Evolutionary conservation across 2,888 invertebrate genomes (phyloP).

Genomic region (Dioctria linearis): DNA sequence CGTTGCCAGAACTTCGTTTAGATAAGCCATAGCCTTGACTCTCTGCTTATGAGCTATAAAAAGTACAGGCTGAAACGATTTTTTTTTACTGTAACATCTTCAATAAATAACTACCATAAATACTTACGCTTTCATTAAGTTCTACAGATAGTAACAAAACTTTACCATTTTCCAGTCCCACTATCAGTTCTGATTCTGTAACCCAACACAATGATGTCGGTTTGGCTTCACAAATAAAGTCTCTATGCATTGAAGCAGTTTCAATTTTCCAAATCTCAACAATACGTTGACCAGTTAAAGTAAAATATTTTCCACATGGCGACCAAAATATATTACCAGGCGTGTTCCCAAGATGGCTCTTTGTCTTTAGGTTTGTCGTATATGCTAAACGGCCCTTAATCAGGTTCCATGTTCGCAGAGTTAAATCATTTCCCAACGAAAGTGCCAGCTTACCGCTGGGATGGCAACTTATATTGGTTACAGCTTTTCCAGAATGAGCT

Average conservation of each 20-base stretch:
- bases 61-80: slow-evolving; percentile 61
- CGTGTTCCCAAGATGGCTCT: slow-evolving; percentile 71
- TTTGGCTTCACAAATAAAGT: slow-evolving; percentile 79
- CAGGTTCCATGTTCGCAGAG: slow-evolving; percentile 93
- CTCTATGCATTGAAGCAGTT: slow-evolving; percentile 80
- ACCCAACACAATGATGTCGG: slow-evolving; percentile 82
- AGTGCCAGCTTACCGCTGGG: slow-evolving; percentile 91
- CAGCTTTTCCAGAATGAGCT: slow-evolving; percentile 85
- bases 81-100: not conserved
- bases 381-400: slow-evolving; percentile 93
- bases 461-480: slow-evolving; percentile 86
- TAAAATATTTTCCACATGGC: slow-evolving; percentile 83
- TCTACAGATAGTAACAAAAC: slow-evolving; percentile 75
- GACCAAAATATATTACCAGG: slow-evolving; percentile 79
- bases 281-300: slow-evolving; percentile 79
- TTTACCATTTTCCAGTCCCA: slow-evolving; percentile 84
- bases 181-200: slow-evolving; percentile 75
- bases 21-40: slow-evolving; percentile 78
- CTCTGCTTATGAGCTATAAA: slow-evolving; percentile 77
- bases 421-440: slow-evolving; percentile 87
- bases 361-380: slow-evolving; percentile 86
- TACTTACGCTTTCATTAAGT: slow-evolving; percentile 70
- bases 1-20: slow-evolving; percentile 76
- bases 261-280: slow-evolving; percentile 88
- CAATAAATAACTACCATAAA: not conserved